Conservation (phyloP, 2,113 vertebrate species). For the Paramormyrops kingsleyae region DNA sequence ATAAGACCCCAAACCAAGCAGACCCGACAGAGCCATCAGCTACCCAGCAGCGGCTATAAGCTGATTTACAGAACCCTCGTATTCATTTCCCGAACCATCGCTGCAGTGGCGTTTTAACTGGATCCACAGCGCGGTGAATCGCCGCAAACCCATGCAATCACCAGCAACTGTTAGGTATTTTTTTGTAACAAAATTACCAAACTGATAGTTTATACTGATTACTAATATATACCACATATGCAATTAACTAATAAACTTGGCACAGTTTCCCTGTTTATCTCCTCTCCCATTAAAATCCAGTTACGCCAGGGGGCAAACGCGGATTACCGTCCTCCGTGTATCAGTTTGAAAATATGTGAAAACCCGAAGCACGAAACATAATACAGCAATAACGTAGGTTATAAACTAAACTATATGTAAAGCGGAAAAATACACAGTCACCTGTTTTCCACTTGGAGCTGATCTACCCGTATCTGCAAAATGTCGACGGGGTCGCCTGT, state of each 20-base stretch:
- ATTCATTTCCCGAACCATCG: neutral
- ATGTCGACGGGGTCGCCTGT: neutral
- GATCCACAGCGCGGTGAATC: conserved; percentile 20
- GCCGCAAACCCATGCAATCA: conserved; percentile 38
- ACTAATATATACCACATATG: neutral
- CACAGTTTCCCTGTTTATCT: neutral
- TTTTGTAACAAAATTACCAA: neutral
- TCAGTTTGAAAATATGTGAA: neutral
- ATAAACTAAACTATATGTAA: neutral
- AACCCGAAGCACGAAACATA: neutral
- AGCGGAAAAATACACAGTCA: neutral
- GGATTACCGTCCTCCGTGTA: neutral
- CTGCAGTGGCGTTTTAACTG: neutral
- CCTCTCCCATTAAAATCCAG: neutral
- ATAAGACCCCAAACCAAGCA: neutral
- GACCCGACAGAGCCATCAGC: neutral
- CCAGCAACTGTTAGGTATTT: conserved; percentile 12
- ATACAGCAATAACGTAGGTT: neutral
- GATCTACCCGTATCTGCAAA: neutral
- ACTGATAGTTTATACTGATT: neutral
- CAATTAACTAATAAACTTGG: neutral
- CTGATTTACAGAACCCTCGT: neutral
- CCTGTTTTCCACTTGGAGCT: neutral
- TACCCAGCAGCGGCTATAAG: neutral
- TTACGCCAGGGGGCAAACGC: conserved; percentile 6